Evolutionary conservation across 1,140 invertebrate species (phyloP).

Genomic region (Tetragonula clypearis): DNA sequence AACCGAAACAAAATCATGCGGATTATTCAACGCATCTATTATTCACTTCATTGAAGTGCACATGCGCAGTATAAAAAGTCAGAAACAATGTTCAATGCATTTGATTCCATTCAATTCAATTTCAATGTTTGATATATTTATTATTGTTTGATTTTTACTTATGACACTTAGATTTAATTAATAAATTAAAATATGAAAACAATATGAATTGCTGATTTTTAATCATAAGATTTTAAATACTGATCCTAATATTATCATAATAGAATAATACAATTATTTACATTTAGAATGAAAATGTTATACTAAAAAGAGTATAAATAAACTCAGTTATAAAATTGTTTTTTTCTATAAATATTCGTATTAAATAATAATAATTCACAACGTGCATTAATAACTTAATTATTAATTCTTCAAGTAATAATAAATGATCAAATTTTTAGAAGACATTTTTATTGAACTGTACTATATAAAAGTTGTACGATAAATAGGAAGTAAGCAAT

Average conservation of each 20-base stretch:
- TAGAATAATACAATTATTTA: not conserved
- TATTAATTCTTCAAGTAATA: not conserved
- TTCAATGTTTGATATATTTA: not conserved
- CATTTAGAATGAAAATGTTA: not conserved
- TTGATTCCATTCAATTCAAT: not conserved
- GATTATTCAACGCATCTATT: not conserved
- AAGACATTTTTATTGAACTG: too few relatives aligned
- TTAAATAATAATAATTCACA: not conserved
- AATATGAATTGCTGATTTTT: not conserved
- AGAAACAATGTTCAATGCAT: not conserved
- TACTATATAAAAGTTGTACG: too few relatives aligned
- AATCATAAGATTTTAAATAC: not conserved
- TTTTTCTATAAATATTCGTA: not conserved
- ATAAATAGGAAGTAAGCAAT: too few relatives aligned
- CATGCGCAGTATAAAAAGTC: conserved; percentile 5
- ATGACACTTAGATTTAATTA: not conserved
- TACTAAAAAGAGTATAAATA: not conserved
- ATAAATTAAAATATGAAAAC: not conserved
- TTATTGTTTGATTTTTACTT: not conserved
- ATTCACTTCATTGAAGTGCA: not conserved
- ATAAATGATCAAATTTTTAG: too few relatives aligned
- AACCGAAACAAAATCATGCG: not conserved
- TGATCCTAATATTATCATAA: not conserved
- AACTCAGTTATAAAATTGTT: not conserved
- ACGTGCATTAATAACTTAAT: not conserved